These are phyloP conservation scores for Lordiphosa mommai DNA, from an alignment of 1,140 invertebrate genomes.

Conservation along the genomic window DNA sequence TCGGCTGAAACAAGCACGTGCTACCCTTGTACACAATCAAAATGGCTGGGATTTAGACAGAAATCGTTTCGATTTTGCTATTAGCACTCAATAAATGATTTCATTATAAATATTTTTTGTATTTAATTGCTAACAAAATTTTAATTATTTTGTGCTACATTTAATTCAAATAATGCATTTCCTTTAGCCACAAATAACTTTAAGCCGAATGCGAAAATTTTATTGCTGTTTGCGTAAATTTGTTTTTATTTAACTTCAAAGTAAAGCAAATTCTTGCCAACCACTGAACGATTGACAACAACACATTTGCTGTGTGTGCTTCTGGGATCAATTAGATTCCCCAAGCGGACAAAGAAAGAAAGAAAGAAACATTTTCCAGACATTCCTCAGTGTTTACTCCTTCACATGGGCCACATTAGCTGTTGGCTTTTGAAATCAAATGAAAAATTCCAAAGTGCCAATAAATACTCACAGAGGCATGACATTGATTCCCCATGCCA, in stretches of 20 bases:
- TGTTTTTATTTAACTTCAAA: slow-evolving; percentile 5
- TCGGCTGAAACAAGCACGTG: no score
- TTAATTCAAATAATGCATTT: no score
- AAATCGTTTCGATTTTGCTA: no score
- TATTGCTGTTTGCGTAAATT: slow-evolving; percentile 22
- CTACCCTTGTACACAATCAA: no score
- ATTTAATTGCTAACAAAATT: no score
- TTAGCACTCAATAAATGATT: no score
- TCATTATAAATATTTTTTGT: no score
- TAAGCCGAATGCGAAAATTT: background rate
- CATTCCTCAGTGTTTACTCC: slow-evolving; percentile 54
- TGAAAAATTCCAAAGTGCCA: slow-evolving; percentile 65
- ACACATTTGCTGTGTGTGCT: slow-evolving; percentile 18
- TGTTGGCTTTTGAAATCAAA: slow-evolving; percentile 46
- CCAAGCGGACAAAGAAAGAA: slow-evolving; percentile 47
- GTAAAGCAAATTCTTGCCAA: slow-evolving; percentile 34
- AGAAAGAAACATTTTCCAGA: slow-evolving; percentile 16
- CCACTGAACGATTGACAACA: slow-evolving; percentile 58
- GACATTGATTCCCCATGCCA: slow-evolving; percentile 31
- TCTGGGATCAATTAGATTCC: slow-evolving; percentile 59
- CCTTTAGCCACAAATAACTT: background rate
- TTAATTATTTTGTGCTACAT: no score
- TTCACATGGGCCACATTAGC: slow-evolving; percentile 44
- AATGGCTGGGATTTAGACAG: no score
- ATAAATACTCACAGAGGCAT: slow-evolving; percentile 44